Base-by-base conservation (phyloP, 2,888 invertebrate genomes). In the Laothoe populi region DNA sequence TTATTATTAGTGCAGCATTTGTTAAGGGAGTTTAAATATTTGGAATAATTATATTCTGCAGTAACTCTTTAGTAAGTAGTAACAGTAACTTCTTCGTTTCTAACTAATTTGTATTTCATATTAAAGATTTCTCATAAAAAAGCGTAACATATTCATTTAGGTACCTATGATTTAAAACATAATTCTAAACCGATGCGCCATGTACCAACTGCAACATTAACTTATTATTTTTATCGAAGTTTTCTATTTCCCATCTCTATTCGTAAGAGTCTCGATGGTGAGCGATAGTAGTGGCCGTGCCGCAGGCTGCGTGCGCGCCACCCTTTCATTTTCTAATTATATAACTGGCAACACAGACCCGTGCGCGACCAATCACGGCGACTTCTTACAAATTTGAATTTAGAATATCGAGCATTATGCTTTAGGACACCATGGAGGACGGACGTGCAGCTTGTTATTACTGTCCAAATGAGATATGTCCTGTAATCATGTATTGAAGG, bases 241-340 rank as follows among this genome's bases (percentile, higher is more conserved):
- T 19, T 44, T 10, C 44, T 19, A 19, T 44, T 21, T 13, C 59
- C 65, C 87, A 78, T 68, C 85, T 75, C 88, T 87, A 83, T 59
- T 64, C 65, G 69, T 66, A 74, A 74, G 78, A 74, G 77, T 72
- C 79, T 74, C 84, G 86, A 88, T 90, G 87, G 87, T 90, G 87
- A 88, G 86, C 89, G 89, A 89, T 90, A 88, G 91, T 86, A 88
- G 88, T 89, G 89, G 78, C 83, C 80, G 83, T 78, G 90, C 90
- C 90, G 76, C 84, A 73, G 89, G 90, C 88, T 79, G 87, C 86
- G 86, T 88, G 84, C 82, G 88, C 89, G 88, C 90, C 89, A 89
- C 90, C 90, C 90, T 90, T 87, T 90, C 90, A 90, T 91, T 90
- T 90, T 91, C 90, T 90, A 90, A 91, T 90, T 91, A 90, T 90